Base-by-base conservation (phyloP, 1,140 invertebrate species). In the Diorhabda sublineata region DNA sequence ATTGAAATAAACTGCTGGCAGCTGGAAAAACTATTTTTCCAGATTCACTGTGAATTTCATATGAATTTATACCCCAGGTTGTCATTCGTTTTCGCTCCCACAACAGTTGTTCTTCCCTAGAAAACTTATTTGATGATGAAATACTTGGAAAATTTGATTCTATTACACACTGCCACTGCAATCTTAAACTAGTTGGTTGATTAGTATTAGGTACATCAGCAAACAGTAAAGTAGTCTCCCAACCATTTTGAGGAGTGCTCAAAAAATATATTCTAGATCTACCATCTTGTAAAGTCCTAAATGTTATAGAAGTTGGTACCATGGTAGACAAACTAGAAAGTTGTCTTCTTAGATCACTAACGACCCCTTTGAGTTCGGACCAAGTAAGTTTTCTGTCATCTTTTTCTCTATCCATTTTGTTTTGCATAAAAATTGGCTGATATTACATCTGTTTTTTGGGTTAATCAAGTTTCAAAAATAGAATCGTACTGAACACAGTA, bases 61-160 rank as follows among this genome's bases (percentile, higher is more conserved):
- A 98, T 7, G 93, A 93, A 3, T 94, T 96, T 61, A 98, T 97
- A 26, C 97, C 97, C 89, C 93, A 96, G 1, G 92, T 92, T 0
- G 93, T 89, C 6, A 96, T 85, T 71, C 95, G 83, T 83, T 97
- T 96, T 64, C 96, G 84, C 80, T 98, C 96, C 84, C 92, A 91
- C 65, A 97, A 83, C 60, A 98, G 80, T 79, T 96, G 94, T 79
- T 97, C 95, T 81, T 98, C 96, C 69, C 90, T 84, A 0, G 92
- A 92, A 42, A 88, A 85, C 66, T 86, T 85, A 73, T 85, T 88
- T 6, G 74, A 76, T 2, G 77, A 70, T 57, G 84, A 80, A 11
- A 85, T 83, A 78, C 84, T 87, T 73, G 90, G 88, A 81, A 92
- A 91, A 72, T 89, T 89, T 45, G 87, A 85, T 78, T 93, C 90